These are phyloP conservation scores for Fistularia commersonii DNA, from an alignment of 2,797 vertebrate species.

Conservation along the genomic window DNA sequence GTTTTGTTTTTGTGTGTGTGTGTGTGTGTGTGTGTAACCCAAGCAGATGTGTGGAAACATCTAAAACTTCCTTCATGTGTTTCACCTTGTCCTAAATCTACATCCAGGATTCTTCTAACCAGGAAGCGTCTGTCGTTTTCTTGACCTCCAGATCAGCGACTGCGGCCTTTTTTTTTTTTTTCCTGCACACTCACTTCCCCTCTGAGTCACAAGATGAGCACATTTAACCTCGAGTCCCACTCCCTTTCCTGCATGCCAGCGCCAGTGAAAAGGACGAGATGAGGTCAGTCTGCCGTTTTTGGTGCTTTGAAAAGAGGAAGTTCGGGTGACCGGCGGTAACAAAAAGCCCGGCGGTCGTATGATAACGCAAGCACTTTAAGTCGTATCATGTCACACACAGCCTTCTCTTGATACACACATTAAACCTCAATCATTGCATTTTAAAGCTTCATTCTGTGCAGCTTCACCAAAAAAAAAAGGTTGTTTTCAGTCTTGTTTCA, in stretches of 20 bases:
- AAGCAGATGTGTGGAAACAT: no score
- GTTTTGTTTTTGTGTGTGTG: no score
- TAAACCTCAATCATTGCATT: background rate
- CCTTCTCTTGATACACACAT: conserved; percentile 1
- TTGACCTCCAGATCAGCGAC: conserved; percentile 11
- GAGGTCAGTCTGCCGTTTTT: conserved; percentile 8
- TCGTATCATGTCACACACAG: background rate
- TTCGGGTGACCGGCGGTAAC: conserved; percentile 8
- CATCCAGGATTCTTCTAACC: background rate
- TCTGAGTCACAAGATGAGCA: conserved; percentile 36
- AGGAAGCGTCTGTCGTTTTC: background rate
- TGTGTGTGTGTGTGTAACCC: no score
- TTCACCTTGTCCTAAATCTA: background rate
- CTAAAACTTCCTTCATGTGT: no score
- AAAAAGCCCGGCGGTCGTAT: conserved; percentile 4
- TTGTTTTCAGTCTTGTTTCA: background rate
- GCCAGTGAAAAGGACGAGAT: conserved; percentile 17
- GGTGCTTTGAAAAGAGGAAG: conserved; percentile 15
- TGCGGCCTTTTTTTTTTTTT: background rate
- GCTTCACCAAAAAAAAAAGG: background rate
- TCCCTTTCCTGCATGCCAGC: conserved; percentile 11
- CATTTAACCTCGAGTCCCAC: conserved; percentile 1
- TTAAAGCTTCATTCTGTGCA: background rate
- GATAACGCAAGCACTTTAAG: conserved; percentile 17
- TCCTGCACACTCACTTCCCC: conserved; percentile 26